phyloP scores from a whole-genome alignment of 1,140 invertebrate species.

The Mercenaria mercenaria region DNA sequence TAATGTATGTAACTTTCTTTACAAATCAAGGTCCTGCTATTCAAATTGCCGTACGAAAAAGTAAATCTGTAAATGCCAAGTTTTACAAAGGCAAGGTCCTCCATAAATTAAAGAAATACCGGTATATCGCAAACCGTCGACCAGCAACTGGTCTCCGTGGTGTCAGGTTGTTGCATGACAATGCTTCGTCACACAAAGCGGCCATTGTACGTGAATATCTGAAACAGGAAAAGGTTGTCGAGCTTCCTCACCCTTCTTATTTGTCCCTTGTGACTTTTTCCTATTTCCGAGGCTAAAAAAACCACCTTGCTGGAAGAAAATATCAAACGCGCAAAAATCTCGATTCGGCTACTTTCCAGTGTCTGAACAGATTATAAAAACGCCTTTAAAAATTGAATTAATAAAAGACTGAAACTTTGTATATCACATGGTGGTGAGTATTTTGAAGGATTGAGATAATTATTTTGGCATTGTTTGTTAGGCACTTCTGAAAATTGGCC shows the following conservation, averaged over 20 bases:
- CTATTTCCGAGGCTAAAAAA: slow-evolving; percentile 8
- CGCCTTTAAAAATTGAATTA: neutral
- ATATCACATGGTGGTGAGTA: no score
- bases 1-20: slow-evolving; percentile 33
- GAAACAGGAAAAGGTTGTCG: slow-evolving; percentile 29
- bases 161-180: slow-evolving; percentile 19
- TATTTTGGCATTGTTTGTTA: neutral
- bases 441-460: no score
- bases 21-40: slow-evolving; percentile 39
- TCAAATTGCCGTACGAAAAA: slow-evolving; percentile 16
- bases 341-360: neutral
- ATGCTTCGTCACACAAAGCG: slow-evolving; percentile 18
- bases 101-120: neutral
- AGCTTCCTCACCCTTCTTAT: slow-evolving; percentile 1
- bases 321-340: neutral
- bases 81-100: slow-evolving; percentile 19
- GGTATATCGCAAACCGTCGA: slow-evolving; percentile 20
- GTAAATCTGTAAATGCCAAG: slow-evolving; percentile 35
- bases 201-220: slow-evolving; percentile 28
- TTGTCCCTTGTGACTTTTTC: neutral
- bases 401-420: no score
- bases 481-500: neutral
- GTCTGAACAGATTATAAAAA: neutral
- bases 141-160: slow-evolving; percentile 29
- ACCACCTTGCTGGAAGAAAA: slow-evolving; percentile 28